Percentiles rank a stretch among this genome's conserved stretches.
Evolutionary conservation across 2,797 vertebrate species (phyloP).

Genomic region (Meriones psammophilus): DNA sequence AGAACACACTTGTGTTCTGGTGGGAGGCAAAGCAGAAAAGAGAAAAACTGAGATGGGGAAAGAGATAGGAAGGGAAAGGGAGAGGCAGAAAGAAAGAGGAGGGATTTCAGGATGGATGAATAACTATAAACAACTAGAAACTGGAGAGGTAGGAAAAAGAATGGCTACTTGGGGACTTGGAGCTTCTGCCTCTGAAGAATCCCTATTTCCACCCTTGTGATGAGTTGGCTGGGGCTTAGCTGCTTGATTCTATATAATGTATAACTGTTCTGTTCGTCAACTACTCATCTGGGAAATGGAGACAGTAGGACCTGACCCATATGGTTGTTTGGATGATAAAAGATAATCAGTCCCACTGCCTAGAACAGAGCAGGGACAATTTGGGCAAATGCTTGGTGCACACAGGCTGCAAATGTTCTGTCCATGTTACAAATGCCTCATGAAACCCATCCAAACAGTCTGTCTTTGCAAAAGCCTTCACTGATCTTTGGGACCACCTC

Average conservation of each 20-base stretch:
- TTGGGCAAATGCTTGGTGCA: background rate
- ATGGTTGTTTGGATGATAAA: background rate
- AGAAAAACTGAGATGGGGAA: background rate
- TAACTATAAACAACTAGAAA: background rate
- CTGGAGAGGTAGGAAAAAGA: background rate
- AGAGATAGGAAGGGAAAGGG: background rate
- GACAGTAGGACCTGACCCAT: background rate
- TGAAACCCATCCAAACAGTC: background rate
- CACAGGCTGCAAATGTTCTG: background rate
- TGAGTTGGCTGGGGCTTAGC: background rate
- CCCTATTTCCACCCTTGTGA: background rate
- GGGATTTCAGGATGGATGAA: background rate
- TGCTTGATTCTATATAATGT: background rate
- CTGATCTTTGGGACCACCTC: background rate
- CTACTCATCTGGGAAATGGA: background rate
- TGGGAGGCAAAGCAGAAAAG: background rate
- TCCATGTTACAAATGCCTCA: background rate
- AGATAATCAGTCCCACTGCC: too few relatives aligned
- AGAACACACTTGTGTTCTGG: background rate
- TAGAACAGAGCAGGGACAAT: background rate
- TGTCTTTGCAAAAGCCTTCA: background rate
- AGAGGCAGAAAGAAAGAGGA: too few relatives aligned
- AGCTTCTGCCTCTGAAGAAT: background rate
- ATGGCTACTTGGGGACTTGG: background rate
- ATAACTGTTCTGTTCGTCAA: background rate